Evolutionary conservation across 2,113 vertebrate species (phyloP), one percentile per base, ranked within the genome.

Genomic region (Phyllostomus hastatus): DNA sequence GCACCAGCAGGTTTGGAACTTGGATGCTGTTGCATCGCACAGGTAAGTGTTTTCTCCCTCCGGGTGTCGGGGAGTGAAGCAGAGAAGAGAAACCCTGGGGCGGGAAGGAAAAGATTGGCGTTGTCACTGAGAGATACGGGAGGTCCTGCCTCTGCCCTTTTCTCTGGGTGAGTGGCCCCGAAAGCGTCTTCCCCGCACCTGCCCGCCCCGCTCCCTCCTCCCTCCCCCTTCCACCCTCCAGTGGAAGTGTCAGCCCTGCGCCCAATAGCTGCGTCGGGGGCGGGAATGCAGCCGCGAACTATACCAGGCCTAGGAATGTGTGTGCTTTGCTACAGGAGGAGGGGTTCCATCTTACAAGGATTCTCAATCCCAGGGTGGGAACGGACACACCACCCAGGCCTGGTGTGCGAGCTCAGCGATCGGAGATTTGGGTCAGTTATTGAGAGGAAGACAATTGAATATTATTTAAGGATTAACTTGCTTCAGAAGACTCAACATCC

Each of bases 381-480:
- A 31, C 1, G 33, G 22, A 17, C 12, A 31, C 5, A 5, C 33
- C 16, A 28, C 1, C 16, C 75, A 66, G 50, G 69, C 5, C 61
- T 1, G 33, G 31, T 22, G 2, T 26, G 67, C 24, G 16, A 24
- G 59, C 24, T 33, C 35, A 57, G 59, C 28, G 67, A 66, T 14
- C 10, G 41, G 35, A 26, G 31, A 75, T 33, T 50, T n/a, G 35
- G 76, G 76, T 80, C 92, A 57, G 14, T 69, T 38, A 75, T 35
- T 33, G 38, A 86, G 85, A 76, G 4, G 22, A 20, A 81, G 61
- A 43, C 9, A 57, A 83, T 67, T 31, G 81, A 75, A 38, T 59
- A 17, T 35, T 59, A 22, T 41, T 43, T 69, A 43, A 91, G 80
- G 73, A 94, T 93, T 72, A 82, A 66, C 31, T 38, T n/a, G 54